Base-by-base conservation (phyloP, 2,113 vertebrate genomes). In the Anolis carolinensis region DNA sequence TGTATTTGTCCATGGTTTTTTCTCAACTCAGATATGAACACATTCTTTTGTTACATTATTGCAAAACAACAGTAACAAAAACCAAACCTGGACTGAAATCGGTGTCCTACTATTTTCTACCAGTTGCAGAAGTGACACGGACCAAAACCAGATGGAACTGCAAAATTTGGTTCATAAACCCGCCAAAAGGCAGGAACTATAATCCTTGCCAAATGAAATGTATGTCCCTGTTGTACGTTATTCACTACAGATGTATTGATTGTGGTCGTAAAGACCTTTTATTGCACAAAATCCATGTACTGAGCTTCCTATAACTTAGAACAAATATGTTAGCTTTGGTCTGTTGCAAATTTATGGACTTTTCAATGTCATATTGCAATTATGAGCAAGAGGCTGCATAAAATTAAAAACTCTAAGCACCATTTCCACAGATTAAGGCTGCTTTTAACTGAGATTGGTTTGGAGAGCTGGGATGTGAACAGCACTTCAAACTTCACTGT, bases 91-190 rank as follows among this genome's bases (percentile, higher is more conserved):
- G 30, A n/a, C 9, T 68, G 1, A 30, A 68, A 30, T 68, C 30
- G 27, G 27, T 10, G 30, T 7, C 27, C 25, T 30, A 68, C 8
- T 30, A 27, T 68, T 30, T 27, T 59, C 13, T 59, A 59, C 55
- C 18, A 59, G 55, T 44, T 30, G 65, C 65, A 68, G 16, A 79
- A 79, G 7, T 55, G 34, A 23, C 27, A 65, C 18, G 23, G 11
- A 32, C 44, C 39, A 52, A 75, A 87, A 75, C 84, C 18, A 82
- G 85, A 76, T 86, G 34, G 44, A 44, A 65, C 30, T 80, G 36
- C 36, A 25, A 34, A 79, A 36, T 8, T 25, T 21, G 36, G 25
- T 25, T 3, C 20, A 59, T 36, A 23, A 72, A 39, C 11, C 81
- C 55, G n/a, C 11, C 8, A 55, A 34, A 25, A 14, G 3, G 62